Evolutionary conservation across 2,888 invertebrate genomes (phyloP).

Genomic region (Pollenia griseotomentosa): DNA sequence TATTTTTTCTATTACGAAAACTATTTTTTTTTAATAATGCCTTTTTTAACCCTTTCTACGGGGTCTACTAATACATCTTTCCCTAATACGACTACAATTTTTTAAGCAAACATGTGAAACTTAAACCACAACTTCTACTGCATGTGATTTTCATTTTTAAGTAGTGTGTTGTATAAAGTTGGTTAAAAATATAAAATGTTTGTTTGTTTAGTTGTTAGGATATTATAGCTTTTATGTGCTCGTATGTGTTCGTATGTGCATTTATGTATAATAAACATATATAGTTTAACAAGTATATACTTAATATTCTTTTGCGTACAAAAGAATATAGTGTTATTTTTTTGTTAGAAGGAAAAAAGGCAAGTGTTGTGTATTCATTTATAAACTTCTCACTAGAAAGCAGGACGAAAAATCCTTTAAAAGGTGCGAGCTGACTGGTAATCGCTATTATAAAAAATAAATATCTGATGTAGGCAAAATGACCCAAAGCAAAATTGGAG

Average conservation of each 20-base stretch:
- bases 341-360: constrained; percentile 26
- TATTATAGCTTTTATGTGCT: constrained; percentile 20
- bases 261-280: constrained; percentile 52
- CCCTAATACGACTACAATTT: background rate
- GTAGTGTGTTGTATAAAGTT: background rate
- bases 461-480: no score
- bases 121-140: background rate
- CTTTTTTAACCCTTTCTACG: constrained; percentile 14
- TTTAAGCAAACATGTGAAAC: constrained; percentile 1
- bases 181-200: constrained; percentile 22
- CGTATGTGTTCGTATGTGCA: constrained; percentile 4
- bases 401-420: background rate
- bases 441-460: no score
- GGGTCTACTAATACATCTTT: background rate
- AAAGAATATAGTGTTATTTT: constrained; percentile 59
- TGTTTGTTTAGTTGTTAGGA: background rate
- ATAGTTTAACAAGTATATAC: constrained; percentile 55
- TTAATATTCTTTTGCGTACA: constrained; percentile 66
- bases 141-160: constrained; percentile 31
- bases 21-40: constrained; percentile 26
- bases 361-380: background rate
- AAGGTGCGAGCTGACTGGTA: background rate
- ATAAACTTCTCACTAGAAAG: background rate
- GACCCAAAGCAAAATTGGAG: no score
- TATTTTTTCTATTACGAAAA: constrained; percentile 27